A percentile compares a stretch with the other conserved stretches of the same genome.
Evolutionary conservation across 2,888 invertebrate genomes (phyloP).

Genomic region (Linnaemya vulpina): DNA sequence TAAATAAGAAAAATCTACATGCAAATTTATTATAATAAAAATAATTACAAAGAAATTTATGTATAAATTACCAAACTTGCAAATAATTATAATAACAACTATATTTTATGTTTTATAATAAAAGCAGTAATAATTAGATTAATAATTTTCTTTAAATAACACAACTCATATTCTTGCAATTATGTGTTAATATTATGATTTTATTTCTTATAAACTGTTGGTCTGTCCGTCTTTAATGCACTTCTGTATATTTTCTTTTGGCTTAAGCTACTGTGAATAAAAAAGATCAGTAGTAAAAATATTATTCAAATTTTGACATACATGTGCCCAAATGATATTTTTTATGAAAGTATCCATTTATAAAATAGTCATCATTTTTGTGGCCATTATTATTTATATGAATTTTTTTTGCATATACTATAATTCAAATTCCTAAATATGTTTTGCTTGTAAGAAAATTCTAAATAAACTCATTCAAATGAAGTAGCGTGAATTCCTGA

Average conservation of each 20-base stretch:
- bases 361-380: no score
- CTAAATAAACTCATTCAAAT: conserved; percentile 10
- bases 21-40: conserved; percentile 9
- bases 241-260: not conserved
- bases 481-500: not conserved
- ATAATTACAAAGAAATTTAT: conserved; percentile 19
- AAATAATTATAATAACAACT: not conserved
- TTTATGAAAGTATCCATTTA: no score
- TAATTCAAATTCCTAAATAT: conserved; percentile 15
- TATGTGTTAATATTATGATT: conserved; percentile 6
- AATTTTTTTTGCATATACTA: not conserved
- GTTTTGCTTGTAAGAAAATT: conserved; percentile 39
- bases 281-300: no score
- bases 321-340: no score
- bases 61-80: conserved; percentile 26
- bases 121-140: not conserved
- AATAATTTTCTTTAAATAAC: not conserved
- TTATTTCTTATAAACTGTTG: conserved; percentile 18
- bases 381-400: not conserved
- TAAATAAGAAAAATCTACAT: not conserved
- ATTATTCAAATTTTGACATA: no score
- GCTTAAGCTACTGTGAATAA: not conserved
- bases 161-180: not conserved
- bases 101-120: conserved; percentile 33
- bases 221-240: not conserved